phyloP scores from a whole-genome alignment of 2,113 vertebrate genomes.

The Agelaius tricolor region DNA sequence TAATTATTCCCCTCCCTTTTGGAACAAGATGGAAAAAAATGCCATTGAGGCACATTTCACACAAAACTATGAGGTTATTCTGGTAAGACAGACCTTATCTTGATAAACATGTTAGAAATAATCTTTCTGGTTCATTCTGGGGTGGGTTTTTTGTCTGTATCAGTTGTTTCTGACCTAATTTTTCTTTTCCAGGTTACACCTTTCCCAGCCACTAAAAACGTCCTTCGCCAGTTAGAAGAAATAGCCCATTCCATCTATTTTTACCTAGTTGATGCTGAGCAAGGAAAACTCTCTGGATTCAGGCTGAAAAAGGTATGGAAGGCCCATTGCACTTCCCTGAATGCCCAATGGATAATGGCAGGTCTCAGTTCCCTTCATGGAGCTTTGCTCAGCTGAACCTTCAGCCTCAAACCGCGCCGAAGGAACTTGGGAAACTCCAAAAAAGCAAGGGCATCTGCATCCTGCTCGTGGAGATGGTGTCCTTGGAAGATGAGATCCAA shows the following conservation, averaged over 20 bases:
- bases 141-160: neutral
- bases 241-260: conserved; percentile 91
- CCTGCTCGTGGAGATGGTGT: neutral
- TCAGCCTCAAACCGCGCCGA: fast-evolving
- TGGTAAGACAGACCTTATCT: neutral
- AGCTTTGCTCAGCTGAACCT: neutral
- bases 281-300: conserved; percentile 88
- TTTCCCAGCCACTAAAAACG: conserved; percentile 92
- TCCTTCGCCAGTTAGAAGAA: conserved; percentile 91
- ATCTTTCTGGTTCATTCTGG: neutral
- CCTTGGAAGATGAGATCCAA: neutral
- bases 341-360: neutral
- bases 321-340: neutral
- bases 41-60: neutral
- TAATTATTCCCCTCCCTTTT: neutral
- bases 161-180: neutral
- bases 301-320: conserved; percentile 85
- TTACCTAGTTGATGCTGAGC: conserved; percentile 87
- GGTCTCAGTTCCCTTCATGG: neutral
- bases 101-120: neutral
- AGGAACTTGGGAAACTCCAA: neutral
- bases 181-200: conserved; percentile 82
- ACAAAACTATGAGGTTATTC: neutral
- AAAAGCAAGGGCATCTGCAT: neutral
- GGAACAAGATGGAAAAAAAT: neutral